Conservation (phyloP, 2,797 vertebrate genomes). For the Enteromius radiatus region DNA sequence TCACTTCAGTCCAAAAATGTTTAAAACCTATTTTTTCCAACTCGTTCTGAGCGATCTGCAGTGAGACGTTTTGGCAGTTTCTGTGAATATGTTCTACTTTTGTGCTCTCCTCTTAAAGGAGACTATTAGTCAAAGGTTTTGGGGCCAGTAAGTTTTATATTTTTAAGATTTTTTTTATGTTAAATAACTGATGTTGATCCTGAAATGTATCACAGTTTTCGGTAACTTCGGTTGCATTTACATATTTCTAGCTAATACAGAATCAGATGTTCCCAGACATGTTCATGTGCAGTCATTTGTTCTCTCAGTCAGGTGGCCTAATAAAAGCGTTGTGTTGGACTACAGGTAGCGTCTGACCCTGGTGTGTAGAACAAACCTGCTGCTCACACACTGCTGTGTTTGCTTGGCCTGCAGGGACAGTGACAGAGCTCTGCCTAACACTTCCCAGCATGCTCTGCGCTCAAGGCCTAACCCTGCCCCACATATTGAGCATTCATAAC, state of each 20-base stretch:
- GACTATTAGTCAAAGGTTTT: background rate
- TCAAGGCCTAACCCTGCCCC: constrained; percentile 46
- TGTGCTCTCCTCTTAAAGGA: background rate
- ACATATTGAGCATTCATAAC: constrained; percentile 43
- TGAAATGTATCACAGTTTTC: background rate
- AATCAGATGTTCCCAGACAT: background rate
- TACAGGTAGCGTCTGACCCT: constrained; percentile 30
- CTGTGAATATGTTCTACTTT: background rate
- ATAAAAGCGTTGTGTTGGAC: constrained; percentile 15
- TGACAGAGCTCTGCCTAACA: constrained; percentile 45
- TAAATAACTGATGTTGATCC: background rate
- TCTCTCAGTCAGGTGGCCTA: constrained; percentile 10
- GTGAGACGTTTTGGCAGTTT: background rate
- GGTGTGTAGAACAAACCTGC: constrained; percentile 41
- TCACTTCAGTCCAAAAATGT: constrained; percentile 36
- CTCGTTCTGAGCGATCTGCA: background rate
- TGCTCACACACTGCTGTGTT: constrained; percentile 37
- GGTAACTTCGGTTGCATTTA: background rate
- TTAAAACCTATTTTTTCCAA: constrained; percentile 7
- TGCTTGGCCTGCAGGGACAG: constrained; percentile 53
- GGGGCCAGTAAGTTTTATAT: background rate
- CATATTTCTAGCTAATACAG: background rate
- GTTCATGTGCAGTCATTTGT: constrained; percentile 9
- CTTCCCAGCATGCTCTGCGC: constrained; percentile 51
- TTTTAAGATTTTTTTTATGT: background rate